These are phyloP conservation scores for Manis javanica DNA, from an alignment of 2,797 vertebrate genomes.

Conservation along the genomic window DNA sequence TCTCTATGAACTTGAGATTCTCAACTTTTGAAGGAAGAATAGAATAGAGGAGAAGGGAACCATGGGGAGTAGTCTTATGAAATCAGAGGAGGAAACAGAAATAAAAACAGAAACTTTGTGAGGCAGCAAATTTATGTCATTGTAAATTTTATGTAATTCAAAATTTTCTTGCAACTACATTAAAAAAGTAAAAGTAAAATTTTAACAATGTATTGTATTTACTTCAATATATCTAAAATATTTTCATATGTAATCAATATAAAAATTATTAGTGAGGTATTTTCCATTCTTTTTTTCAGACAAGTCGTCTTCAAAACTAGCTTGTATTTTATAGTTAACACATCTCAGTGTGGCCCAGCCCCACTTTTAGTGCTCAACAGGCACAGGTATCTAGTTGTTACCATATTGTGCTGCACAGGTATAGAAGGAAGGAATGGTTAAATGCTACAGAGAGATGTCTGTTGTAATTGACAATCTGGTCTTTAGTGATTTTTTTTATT, in stretches of 20 bases:
- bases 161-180: neutral
- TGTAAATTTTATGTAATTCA: neutral
- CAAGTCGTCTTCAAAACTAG: neutral
- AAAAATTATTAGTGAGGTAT: neutral
- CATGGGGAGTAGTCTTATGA: neutral
- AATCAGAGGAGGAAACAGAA: neutral
- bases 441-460: neutral
- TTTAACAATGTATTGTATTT: neutral
- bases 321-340: neutral
- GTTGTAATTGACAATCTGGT: neutral
- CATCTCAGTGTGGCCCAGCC: neutral
- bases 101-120: neutral
- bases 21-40: constrained; percentile 18
- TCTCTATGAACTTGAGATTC: neutral
- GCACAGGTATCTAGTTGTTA: neutral
- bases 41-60: neutral
- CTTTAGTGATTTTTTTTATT: neutral
- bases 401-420: neutral
- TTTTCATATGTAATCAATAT: neutral
- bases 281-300: neutral
- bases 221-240: neutral
- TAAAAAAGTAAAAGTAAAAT: neutral
- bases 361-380: neutral
- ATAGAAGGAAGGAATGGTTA: neutral
- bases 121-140: neutral